Evolutionary conservation across 2,797 vertebrate genomes (phyloP), one percentile per base, ranked within the genome.

Genomic region (Macrochelys suwanniensis): DNA sequence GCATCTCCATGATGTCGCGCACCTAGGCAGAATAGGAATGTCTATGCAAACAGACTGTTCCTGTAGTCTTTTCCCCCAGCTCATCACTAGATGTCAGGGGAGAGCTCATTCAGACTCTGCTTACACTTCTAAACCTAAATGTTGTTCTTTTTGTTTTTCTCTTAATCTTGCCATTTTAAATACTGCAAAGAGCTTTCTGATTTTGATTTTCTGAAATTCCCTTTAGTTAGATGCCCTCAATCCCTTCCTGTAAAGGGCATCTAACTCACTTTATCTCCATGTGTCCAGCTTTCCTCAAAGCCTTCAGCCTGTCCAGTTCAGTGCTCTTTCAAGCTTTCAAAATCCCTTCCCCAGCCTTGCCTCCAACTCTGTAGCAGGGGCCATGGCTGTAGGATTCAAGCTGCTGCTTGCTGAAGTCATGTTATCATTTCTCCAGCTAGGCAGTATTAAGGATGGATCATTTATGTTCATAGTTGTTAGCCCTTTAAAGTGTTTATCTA

Each of bases 261-360:
- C 82, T 85, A 92, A 80, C 47, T 89, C 7, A 31, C 28, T 95
- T 93, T 90, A 82, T 92, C 87, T 93, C 94, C 89, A 68, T 77
- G 13, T 87, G 74, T 15, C 54, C 76, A 47, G 26, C 50, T 80
- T 53, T 81, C 37, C 68, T 6, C 49, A 91, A 81, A 42, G 6
- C 76, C 89, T 84, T 77, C 77, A 85, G 37, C 56, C 13, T 4
- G 65, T 6, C n/a, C 78, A n/a, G 6, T 57, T 95, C 71, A 71
- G 45, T 8, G 12, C 12, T 80, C 82, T 15, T 74, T 3, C 6
- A 37, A 51, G 6, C 4, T 83, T 89, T 87, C 42, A 21, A 85
- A 89, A 47, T 45, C 6, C 6, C 2, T 12, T 13, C 1, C 6
- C 33, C 23, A 47, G 21, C 25, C 42, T 42, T 45, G 71, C 6